A percentile compares a stretch with the other conserved stretches of the same genome.
phyloP scores from a whole-genome alignment of 2,888 invertebrate species.

The Leucophora obtusa region DNA sequence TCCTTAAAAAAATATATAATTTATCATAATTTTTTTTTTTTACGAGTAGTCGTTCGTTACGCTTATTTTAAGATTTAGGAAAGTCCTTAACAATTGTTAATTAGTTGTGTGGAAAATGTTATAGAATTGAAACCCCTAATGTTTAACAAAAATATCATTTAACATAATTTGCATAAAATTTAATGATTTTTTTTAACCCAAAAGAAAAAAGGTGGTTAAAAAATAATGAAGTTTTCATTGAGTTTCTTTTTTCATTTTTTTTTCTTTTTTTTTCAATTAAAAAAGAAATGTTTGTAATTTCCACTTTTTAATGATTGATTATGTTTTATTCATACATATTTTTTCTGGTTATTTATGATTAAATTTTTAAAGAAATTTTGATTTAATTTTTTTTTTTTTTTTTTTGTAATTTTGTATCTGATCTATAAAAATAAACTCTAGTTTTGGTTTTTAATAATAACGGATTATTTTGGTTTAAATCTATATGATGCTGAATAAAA shows the following conservation, averaged over 20 bases:
- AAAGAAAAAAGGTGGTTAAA: conserved; percentile 9
- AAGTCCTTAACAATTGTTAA: conserved; percentile 31
- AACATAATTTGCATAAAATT: conserved; percentile 33
- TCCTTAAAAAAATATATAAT: background rate
- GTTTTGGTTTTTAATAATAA: background rate
- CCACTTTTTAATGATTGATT: conserved; percentile 41
- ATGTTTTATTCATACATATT: conserved; percentile 1
- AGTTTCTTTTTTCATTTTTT: background rate
- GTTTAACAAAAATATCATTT: conserved; percentile 18
- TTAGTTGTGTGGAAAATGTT: conserved; percentile 6
- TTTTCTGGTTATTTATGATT: background rate
- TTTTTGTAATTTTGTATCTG: background rate
- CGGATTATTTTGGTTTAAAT: background rate
- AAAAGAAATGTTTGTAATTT: conserved; percentile 1
- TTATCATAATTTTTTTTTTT: conserved; percentile 19
- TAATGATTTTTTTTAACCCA: conserved; percentile 8
- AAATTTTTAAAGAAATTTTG: background rate
- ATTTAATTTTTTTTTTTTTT: background rate
- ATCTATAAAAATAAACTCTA: background rate
- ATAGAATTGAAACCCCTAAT: conserved; percentile 1
- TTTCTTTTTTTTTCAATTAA: conserved; percentile 25
- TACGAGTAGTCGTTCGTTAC: conserved; percentile 18
- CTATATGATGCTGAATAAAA: background rate
- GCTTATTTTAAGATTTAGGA: conserved; percentile 10
- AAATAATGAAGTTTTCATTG: conserved; percentile 17